Evolutionary conservation across 2,797 vertebrate genomes (phyloP), one percentile per base, ranked within the genome.

Genomic region (Selene dorsalis): DNA sequence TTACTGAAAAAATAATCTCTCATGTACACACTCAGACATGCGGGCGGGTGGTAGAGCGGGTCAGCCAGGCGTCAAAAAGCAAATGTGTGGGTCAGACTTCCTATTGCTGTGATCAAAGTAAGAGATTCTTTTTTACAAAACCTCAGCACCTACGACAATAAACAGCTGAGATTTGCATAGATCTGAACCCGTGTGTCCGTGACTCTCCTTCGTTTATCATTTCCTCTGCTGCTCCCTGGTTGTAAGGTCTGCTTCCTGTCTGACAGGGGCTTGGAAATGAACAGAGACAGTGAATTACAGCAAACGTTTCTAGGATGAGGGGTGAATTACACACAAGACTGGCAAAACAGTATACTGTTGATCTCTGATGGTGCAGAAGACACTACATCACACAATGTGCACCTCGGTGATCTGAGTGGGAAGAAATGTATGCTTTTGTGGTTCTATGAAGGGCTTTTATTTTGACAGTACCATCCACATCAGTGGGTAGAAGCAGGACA

Each of bases 141-240:
- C 75, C 73, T 57, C 66, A 60, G 73, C 24, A 6, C 53, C 67
- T 84, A 66, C 22, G 84, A 88, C 77, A 88, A 86, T 60, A 84
- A 84, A 84, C 82, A 63, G 70, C 65, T 60, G 12, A 48, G 53
- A 77, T 83, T 58, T 67, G 60, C 75, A 73, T 66, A 68, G 57
- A 85, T 62, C 63, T 80, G 69, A 79, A 61, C 47, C 26, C 11
- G n/a, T 13, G 68, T 10, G 22, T 62, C 74, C 0, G 16, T 60
- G 81, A 63, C 52, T 30, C 24, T 57, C 11, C 66, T 73, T 79
- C 63, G 72, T 80, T 80, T n/a, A 82, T 77, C 64, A 72, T 66
- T 87, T 84, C 86, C 78, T 85, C 73, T 57, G 45, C 61, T 5
- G 8, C 32, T 58, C 56, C 62, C 62, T 43, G 38, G 74, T 55